Conservation (phyloP, 2,113 vertebrate species). For the Conger conger region DNA sequence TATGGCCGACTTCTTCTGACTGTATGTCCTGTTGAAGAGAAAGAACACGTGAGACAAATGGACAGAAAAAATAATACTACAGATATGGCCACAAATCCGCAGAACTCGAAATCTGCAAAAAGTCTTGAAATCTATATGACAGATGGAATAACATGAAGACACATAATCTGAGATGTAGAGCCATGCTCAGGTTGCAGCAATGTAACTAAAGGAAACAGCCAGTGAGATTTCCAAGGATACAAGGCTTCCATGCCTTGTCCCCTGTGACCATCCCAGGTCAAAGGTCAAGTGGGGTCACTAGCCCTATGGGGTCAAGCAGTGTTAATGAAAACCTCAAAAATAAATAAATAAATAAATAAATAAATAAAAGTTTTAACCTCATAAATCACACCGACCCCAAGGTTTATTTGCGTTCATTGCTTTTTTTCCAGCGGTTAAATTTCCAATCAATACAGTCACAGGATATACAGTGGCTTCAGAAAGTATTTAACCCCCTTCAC, state of each 20-base stretch:
- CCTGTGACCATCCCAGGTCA: neutral
- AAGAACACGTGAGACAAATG: neutral
- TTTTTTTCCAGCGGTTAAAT: too few relatives aligned
- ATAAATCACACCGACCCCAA: too few relatives aligned
- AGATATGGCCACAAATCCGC: neutral
- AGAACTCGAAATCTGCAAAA: too few relatives aligned
- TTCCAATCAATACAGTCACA: too few relatives aligned
- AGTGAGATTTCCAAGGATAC: neutral
- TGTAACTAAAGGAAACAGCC: neutral
- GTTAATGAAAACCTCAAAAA: neutral
- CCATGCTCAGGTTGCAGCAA: too few relatives aligned
- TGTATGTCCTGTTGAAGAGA: conserved; percentile 58
- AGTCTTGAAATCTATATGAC: too few relatives aligned
- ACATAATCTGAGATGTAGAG: too few relatives aligned
- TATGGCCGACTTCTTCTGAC: conserved; percentile 67
- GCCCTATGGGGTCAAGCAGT: neutral
- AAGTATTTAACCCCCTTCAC: too few relatives aligned
- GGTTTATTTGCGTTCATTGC: too few relatives aligned
- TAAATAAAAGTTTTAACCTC: neutral
- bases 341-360: neutral
- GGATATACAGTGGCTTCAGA: too few relatives aligned
- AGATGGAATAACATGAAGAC: too few relatives aligned
- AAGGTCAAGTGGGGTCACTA: conserved; percentile 4
- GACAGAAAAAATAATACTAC: neutral
- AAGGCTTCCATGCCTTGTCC: neutral